phyloP scores from a whole-genome alignment of 2,888 invertebrate species.

The Lasioglossum malachurum region DNA sequence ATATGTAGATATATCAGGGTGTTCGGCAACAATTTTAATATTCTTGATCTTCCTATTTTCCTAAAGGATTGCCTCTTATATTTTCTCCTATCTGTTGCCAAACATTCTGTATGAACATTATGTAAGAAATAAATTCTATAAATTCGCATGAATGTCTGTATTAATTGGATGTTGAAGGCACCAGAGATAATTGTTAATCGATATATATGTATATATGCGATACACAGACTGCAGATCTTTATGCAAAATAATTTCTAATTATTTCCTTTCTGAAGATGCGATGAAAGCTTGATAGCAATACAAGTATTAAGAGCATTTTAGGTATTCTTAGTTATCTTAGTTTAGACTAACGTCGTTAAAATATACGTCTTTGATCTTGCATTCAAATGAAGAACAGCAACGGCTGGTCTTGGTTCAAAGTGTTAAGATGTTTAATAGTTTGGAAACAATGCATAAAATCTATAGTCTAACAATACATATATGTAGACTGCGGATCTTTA shows the following conservation, averaged over 20 bases:
- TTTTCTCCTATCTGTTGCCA: background rate
- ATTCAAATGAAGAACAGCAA: background rate
- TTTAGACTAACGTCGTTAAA: too few species aligned
- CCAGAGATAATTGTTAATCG: background rate
- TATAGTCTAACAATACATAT: background rate
- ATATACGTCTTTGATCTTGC: too few species aligned
- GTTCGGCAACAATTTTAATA: background rate
- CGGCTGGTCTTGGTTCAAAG: background rate
- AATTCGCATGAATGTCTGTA: background rate
- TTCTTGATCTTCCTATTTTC: background rate
- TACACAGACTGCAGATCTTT: background rate
- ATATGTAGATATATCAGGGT: background rate
- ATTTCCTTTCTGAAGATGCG: background rate
- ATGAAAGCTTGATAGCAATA: too few species aligned
- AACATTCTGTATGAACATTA: background rate
- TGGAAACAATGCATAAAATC: background rate
- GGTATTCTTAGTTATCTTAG: too few species aligned
- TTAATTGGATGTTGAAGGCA: background rate
- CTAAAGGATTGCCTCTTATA: background rate
- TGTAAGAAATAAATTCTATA: background rate
- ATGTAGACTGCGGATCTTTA: background rate
- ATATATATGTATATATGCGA: background rate
- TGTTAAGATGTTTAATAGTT: background rate
- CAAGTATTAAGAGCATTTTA: too few species aligned
- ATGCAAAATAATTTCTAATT: background rate